Conservation (phyloP, 2,888 invertebrate species). For the Petrolisthes cinctipes region DNA sequence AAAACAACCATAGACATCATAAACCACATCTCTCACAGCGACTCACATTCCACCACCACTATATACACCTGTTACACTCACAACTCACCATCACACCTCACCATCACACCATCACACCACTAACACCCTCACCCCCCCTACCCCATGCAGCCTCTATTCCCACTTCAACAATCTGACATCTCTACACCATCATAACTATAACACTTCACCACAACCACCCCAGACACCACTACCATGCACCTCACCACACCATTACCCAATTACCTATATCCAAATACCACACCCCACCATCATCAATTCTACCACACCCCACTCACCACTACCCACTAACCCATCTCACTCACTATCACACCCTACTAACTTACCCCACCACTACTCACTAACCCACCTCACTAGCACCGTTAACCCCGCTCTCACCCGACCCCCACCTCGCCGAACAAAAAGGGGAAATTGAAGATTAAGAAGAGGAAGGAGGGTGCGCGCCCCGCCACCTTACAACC, state of each 20-base stretch:
- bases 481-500: conserved; percentile 38
- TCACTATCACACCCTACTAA: not conserved
- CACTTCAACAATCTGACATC: not conserved
- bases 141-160: not conserved
- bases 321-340: not conserved
- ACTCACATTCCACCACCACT: too few species aligned
- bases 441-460: conserved; percentile 54
- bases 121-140: not conserved
- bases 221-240: not conserved
- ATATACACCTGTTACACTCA: too few species aligned
- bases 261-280: not conserved
- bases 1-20: not conserved
- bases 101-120: not conserved
- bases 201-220: not conserved
- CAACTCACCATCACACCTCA: too few species aligned
- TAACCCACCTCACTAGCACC: not conserved
- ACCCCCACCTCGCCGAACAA: conserved; percentile 17
- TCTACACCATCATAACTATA: not conserved
- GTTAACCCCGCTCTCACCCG: not conserved
- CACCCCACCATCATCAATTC: not conserved
- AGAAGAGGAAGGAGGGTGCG: conserved; percentile 45
- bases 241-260: not conserved
- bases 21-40: too few species aligned
- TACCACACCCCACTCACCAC: not conserved
- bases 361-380: not conserved